Conservation (phyloP, 1,140 invertebrate species). For the Drosophila azteca region DNA sequence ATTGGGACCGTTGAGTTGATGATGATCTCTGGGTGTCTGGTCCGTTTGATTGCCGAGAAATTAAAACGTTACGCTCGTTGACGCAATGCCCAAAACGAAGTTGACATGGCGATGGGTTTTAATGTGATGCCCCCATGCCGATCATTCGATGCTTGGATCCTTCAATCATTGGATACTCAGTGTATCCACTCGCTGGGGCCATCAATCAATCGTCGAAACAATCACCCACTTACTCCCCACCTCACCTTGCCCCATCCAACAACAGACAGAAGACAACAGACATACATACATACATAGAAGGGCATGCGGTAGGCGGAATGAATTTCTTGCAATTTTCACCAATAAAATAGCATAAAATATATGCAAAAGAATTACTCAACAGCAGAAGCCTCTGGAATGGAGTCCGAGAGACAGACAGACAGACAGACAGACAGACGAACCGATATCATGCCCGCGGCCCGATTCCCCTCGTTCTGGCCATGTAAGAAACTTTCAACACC, state of each 20-base stretch:
- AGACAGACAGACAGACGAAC: conserved; percentile 21
- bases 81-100: conserved; percentile 70
- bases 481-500: conserved; percentile 74
- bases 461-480: conserved; percentile 16
- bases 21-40: conserved; percentile 60
- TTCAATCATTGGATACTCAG: conserved; percentile 2
- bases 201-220: conserved; percentile 62
- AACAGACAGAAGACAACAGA: background rate
- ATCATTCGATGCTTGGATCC: conserved; percentile 1
- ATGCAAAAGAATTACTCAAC: conserved; percentile 64
- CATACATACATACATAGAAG: conserved; percentile 33
- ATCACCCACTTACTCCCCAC: conserved; percentile 8
- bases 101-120: conserved; percentile 68
- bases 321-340: conserved; percentile 57
- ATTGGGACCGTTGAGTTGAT: conserved; percentile 22
- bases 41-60: conserved; percentile 78
- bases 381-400: conserved; percentile 9
- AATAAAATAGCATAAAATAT: conserved; percentile 79
- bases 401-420: background rate
- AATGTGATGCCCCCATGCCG: conserved; percentile 44
- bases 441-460: conserved; percentile 37
- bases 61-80: conserved; percentile 80
- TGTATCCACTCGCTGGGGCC: conserved; percentile 13
- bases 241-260: no score
- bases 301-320: conserved; percentile 26